Evolutionary conservation across 2,888 invertebrate species (phyloP).

Genomic region (Aporophyla lueneburgensis): DNA sequence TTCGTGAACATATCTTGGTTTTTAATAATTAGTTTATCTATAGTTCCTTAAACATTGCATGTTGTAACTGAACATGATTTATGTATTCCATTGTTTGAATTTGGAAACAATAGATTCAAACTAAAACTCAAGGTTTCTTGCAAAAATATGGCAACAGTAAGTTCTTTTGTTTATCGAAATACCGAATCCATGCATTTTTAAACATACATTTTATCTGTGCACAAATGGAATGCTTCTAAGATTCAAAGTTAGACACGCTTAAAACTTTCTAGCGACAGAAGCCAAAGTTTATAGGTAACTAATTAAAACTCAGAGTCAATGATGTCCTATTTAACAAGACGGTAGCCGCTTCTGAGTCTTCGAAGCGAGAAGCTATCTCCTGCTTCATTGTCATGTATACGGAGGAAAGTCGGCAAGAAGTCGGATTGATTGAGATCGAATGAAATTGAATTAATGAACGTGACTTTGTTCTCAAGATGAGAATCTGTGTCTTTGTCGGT

Average conservation of each 20-base stretch:
- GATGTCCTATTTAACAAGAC: background rate
- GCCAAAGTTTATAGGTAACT: background rate
- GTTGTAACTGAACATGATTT: background rate
- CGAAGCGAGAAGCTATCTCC: constrained; percentile 7
- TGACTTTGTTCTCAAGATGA: constrained; percentile 16
- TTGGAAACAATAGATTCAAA: constrained; percentile 10
- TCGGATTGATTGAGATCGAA: constrained; percentile 28
- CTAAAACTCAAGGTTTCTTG: background rate
- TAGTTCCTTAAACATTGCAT: background rate
- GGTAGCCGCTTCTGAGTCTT: background rate
- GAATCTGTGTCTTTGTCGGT: constrained; percentile 7
- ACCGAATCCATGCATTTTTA: background rate
- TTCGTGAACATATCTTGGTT: background rate
- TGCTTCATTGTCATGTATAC: constrained; percentile 7
- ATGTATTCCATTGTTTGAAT: constrained; percentile 15
- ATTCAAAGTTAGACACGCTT: background rate
- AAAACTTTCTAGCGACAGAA: background rate
- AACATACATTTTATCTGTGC: background rate
- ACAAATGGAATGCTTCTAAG: background rate
- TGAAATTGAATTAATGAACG: constrained; percentile 23
- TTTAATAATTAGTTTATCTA: background rate
- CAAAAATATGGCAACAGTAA: background rate
- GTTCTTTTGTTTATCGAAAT: background rate
- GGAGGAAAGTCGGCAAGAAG: constrained; percentile 19
- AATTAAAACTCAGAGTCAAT: background rate